Conservation (phyloP, 1,140 invertebrate genomes). For the Drosophila ironensis region DNA sequence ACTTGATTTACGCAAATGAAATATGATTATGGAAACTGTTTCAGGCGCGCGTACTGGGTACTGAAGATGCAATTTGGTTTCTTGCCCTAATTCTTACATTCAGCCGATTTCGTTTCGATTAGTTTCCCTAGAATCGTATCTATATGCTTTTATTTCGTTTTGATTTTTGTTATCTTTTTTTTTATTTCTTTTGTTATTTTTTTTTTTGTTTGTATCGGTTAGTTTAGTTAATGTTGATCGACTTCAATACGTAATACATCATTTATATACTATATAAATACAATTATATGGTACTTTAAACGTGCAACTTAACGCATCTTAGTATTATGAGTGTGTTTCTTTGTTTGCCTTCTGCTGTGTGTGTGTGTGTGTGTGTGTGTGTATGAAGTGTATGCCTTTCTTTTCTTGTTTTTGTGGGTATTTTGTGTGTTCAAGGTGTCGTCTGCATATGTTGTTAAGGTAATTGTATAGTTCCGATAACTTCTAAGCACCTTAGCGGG, state of each 20-base stretch:
- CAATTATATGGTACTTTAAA: conserved; percentile 72
- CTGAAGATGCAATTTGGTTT: conserved; percentile 72
- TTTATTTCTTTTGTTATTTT: conserved; percentile 19
- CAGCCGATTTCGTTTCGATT: conserved; percentile 47
- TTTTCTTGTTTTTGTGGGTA: conserved; percentile 9
- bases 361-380: too few species aligned
- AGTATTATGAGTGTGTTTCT: conserved; percentile 53
- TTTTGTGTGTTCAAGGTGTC: conserved; percentile 1
- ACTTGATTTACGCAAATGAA: conserved; percentile 37
- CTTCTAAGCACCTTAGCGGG: conserved; percentile 37
- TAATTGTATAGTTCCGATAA: conserved; percentile 44
- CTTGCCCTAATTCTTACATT: conserved; percentile 53
- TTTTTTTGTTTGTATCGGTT: conserved; percentile 56
- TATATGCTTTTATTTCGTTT: conserved; percentile 29
- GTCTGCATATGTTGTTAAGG: conserved; percentile 10
- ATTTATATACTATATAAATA: conserved; percentile 75
- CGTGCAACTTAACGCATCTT: conserved; percentile 73
- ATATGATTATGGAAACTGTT: conserved; percentile 53
- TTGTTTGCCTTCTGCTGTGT: conserved; percentile 8
- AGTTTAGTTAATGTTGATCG: conserved; percentile 70
- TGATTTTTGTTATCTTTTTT: conserved; percentile 28
- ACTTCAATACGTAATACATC: conserved; percentile 73
- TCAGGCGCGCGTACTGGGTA: conserved; percentile 55
- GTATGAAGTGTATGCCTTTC: too few species aligned
- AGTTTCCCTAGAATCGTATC: conserved; percentile 49